Evolutionary conservation across 2,797 vertebrate genomes (phyloP), one percentile per base, ranked within the genome.

Genomic region (Agapornis canus): DNA sequence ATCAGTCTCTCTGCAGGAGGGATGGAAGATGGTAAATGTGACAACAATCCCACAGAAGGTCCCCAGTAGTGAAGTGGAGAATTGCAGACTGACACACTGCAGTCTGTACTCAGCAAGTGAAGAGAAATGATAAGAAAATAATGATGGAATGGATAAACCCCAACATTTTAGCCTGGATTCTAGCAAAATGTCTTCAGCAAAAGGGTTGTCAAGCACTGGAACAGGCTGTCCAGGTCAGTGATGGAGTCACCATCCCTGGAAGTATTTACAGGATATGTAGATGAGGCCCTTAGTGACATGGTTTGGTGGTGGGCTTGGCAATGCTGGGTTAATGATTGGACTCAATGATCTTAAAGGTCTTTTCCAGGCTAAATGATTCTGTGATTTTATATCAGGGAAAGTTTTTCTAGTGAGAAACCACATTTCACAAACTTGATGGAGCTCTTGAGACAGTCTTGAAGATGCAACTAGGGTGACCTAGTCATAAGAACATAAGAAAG

Each of bases 1-100:
- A 94, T 96, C 92, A 94, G 75, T 51, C 23, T 94, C 95, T 86
- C 91, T 82, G 84, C 91, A 96, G 94, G 95, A 93, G 89, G 82
- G 78, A 54, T 77, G 86, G 86, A 65, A 94, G 91, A 40, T 91
- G 92, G 81, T 72, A 82, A 81, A 91, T 95, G 78, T 87, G 94
- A 89, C 91, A 92, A 18, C 73, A 89, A 23, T 92, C 60, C 48
- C 59, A 27, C 78, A 59, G 83, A 87, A 92, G 51, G 83, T 89
- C 81, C 84, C 95, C 81, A 66, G 89, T 92, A 96, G 90, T 1
- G 8, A 56, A 89, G 57, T 22, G 21, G 31, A 86, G 92, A 86
- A 4, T 35, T 83, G 73, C 60, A 65, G 90, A 61, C 45, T 6
- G 17, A 84, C 65, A 56, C 14, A 5, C n/a, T 71, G 65, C 65